Evolutionary conservation across 2,797 vertebrate species (phyloP).

Genomic region (Enteromius thamalakanensis): DNA sequence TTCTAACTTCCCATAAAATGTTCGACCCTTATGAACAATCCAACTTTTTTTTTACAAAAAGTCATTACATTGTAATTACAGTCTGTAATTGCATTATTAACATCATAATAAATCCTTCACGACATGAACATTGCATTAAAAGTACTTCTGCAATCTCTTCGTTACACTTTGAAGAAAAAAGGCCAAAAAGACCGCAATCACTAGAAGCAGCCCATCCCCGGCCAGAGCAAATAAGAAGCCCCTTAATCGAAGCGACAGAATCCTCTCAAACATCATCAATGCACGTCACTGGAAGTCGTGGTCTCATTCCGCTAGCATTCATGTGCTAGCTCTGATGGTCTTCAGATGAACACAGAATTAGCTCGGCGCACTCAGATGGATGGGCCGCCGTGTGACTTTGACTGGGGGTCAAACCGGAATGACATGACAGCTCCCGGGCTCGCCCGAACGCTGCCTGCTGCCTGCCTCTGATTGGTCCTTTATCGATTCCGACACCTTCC

Average conservation of each 20-base stretch:
- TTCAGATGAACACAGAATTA: conserved; percentile 45
- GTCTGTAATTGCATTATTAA: background rate
- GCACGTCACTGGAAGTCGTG: background rate
- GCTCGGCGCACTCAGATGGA: conserved; percentile 44
- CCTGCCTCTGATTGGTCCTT: conserved; percentile 80
- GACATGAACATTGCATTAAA: background rate
- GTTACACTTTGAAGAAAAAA: background rate
- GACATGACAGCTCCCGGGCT: conserved; percentile 73
- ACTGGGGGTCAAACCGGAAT: conserved; percentile 56
- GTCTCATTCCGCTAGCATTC: conserved; percentile 18
- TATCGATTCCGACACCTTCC: conserved; percentile 85
- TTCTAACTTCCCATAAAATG: background rate
- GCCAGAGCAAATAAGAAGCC: background rate
- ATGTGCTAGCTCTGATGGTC: conserved; percentile 20
- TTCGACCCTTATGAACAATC: background rate
- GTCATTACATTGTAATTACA: background rate
- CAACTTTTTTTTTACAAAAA: background rate
- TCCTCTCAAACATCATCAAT: background rate
- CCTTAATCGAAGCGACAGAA: background rate
- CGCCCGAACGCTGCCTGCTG: conserved; percentile 78
- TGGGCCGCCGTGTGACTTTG: conserved; percentile 52
- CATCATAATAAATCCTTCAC: background rate
- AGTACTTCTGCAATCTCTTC: background rate
- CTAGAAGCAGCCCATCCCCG: background rate
- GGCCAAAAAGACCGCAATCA: background rate